Evolutionary conservation across 2,113 vertebrate species (phyloP).

Genomic region (Dicaeum eximium): DNA sequence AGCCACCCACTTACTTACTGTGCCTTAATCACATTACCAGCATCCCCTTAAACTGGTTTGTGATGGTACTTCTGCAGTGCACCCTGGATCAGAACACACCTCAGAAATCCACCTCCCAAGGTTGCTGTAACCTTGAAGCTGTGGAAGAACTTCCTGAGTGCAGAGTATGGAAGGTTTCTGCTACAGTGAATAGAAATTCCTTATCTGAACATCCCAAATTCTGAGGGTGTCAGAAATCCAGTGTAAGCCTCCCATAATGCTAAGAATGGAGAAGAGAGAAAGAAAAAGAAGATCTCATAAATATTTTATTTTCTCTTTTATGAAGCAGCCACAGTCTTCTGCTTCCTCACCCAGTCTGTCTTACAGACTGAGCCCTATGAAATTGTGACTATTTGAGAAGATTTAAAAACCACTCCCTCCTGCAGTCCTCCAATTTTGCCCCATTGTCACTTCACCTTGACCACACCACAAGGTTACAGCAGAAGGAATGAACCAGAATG

Average conservation of each 20-base stretch:
- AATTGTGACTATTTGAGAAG: background rate
- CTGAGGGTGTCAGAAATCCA: background rate
- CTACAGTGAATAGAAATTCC: background rate
- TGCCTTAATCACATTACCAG: background rate
- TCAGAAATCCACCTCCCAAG: background rate
- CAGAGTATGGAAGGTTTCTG: background rate
- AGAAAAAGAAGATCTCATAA: background rate
- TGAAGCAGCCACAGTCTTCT: background rate
- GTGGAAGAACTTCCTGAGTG: background rate
- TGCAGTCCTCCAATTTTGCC: background rate
- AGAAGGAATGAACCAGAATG: background rate
- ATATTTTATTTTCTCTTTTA: background rate
- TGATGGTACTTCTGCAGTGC: background rate
- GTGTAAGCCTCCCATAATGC: background rate
- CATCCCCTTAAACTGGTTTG: background rate
- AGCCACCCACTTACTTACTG: background rate
- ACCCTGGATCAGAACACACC: background rate
- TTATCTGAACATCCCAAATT: background rate
- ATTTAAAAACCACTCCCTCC: background rate
- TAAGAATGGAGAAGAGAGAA: background rate
- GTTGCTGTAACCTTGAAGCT: background rate
- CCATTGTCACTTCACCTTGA: background rate
- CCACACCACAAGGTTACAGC: background rate
- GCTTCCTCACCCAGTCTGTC: background rate
- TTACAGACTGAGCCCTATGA: background rate